Conservation (phyloP, 2,888 invertebrate genomes). For the Chloroclysta siterata region DNA sequence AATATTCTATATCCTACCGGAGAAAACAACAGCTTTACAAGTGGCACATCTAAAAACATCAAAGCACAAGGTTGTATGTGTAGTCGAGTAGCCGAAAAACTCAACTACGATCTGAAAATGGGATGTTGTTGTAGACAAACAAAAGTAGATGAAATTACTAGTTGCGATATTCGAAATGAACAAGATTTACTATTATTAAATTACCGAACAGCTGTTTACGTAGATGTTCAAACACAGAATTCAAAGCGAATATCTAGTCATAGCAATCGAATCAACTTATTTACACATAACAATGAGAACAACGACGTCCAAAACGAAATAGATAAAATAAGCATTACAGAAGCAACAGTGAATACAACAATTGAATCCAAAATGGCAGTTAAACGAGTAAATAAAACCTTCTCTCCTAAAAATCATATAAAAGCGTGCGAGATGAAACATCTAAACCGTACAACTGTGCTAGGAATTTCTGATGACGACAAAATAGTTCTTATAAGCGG, state of each 20-base stretch:
- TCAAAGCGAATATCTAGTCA: slow-evolving; percentile 45
- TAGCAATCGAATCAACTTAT: slow-evolving; percentile 41
- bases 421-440: slow-evolving; percentile 16
- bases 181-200: slow-evolving; percentile 45
- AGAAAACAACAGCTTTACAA: slow-evolving; percentile 48
- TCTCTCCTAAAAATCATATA: background rate
- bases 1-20: slow-evolving; percentile 47
- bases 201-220: slow-evolving; percentile 45
- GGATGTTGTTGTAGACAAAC: slow-evolving; percentile 48
- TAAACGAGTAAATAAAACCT: slow-evolving; percentile 43
- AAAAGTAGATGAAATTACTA: slow-evolving; percentile 52
- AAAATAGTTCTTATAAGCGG: slow-evolving; percentile 47
- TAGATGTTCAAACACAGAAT: slow-evolving; percentile 60
- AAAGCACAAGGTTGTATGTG: slow-evolving; percentile 55
- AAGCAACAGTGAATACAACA: slow-evolving; percentile 10
- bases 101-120: slow-evolving; percentile 48
- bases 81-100: slow-evolving; percentile 55
- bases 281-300: slow-evolving; percentile 39
- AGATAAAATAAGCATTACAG: slow-evolving; percentile 11
- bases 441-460: slow-evolving; percentile 44
- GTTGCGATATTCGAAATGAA: slow-evolving; percentile 54
- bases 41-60: slow-evolving; percentile 38
- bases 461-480: slow-evolving; percentile 52
- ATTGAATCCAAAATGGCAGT: slow-evolving; percentile 7
- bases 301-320: slow-evolving; percentile 12